Conservation (phyloP, 2,888 invertebrate genomes). For the Lithodes maja region DNA sequence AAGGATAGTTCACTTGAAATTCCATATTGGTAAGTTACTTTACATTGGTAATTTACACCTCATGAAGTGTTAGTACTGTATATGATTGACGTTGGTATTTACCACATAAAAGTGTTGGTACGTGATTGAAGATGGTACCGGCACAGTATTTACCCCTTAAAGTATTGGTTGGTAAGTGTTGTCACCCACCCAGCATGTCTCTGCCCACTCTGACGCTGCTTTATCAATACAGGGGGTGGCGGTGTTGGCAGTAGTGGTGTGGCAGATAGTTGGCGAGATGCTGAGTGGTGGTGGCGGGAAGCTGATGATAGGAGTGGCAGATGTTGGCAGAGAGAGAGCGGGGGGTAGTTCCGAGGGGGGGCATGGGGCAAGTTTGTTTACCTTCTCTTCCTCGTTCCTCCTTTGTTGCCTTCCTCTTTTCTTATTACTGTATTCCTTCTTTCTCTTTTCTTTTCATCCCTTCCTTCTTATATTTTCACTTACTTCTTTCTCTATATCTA, state of each 20-base stretch:
- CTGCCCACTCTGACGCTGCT: neutral
- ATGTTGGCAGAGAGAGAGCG: conserved; percentile 17
- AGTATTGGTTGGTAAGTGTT: neutral
- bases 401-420: too few species aligned
- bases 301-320: neutral
- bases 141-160: neutral
- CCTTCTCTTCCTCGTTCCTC: too few species aligned
- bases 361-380: neutral
- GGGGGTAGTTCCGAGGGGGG: neutral
- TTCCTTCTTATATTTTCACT: too few species aligned
- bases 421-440: too few species aligned
- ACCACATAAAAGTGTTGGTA: neutral
- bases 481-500: too few species aligned
- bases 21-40: too few species aligned
- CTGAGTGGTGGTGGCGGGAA: neutral
- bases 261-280: neutral
- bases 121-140: neutral
- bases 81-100: neutral
- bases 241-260: neutral
- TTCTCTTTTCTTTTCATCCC: too few species aligned
- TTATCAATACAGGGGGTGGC: neutral
- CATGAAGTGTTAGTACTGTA: too few species aligned
- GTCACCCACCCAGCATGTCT: neutral
- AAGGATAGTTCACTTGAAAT: too few species aligned
- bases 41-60: too few species aligned